phyloP scores from a whole-genome alignment of 2,797 vertebrate genomes.

The Luscinia megarhynchos region DNA sequence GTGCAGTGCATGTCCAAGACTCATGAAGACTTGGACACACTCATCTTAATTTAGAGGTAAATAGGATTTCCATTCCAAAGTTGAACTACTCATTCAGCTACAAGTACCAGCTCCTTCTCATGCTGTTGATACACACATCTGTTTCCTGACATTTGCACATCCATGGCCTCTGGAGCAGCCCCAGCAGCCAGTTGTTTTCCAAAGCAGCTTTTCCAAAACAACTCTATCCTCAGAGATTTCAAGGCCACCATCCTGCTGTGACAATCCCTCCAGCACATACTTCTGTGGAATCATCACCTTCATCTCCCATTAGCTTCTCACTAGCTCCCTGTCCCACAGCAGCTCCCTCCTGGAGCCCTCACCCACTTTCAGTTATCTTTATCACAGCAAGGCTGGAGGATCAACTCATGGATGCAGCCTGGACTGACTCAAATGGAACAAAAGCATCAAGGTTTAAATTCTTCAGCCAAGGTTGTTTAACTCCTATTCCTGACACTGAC shows the following conservation, averaged over 20 bases:
- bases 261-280: neutral
- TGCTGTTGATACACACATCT: neutral
- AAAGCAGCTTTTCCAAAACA: slow-evolving; percentile 21
- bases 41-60: neutral
- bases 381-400: neutral
- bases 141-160: neutral
- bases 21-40: accelerated
- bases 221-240: neutral
- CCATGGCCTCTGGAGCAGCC: neutral
- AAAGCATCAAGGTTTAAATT: neutral
- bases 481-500: neutral
- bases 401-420: accelerated
- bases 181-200: neutral
- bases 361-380: neutral
- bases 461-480: neutral
- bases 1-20: neutral
- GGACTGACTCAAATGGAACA: neutral
- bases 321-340: neutral
- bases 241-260: neutral
- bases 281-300: neutral
- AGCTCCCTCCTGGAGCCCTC: neutral
- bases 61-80: neutral
- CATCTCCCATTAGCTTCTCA: neutral
- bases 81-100: neutral
- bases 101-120: neutral